Percentiles rank a stretch among this genome's conserved stretches.
Evolutionary conservation across 1,140 invertebrate genomes (phyloP).

Genomic region (Penaeus chinensis): DNA sequence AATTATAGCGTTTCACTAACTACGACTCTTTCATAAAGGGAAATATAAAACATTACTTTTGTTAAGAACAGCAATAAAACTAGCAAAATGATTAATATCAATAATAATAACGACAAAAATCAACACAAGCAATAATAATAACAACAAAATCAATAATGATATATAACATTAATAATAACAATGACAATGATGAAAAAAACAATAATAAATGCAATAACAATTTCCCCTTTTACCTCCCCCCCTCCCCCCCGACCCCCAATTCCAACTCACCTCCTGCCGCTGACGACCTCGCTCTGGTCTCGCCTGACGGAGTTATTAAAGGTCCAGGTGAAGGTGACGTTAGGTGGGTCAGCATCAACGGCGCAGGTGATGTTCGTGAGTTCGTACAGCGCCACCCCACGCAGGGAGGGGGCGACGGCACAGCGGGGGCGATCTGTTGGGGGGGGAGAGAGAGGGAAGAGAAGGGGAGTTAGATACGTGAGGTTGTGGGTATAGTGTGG

Average conservation of each 20-base stretch:
- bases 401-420: slow-evolving; percentile 54
- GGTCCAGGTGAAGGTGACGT: slow-evolving; percentile 89
- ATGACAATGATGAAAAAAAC: no score
- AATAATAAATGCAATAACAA: no score
- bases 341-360: slow-evolving; percentile 88
- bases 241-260: no score
- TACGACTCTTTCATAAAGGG: not conserved
- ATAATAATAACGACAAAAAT: no score
- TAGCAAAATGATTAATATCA: no score
- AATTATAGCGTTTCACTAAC: not conserved
- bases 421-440: slow-evolving; percentile 56
- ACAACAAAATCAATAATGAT: no score
- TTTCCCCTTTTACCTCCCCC: no score
- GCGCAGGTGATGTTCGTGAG: slow-evolving; percentile 84
- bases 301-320: slow-evolving; percentile 88
- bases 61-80: no score
- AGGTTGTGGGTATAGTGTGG: no score
- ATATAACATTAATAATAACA: no score
- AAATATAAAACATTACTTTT: not conserved
- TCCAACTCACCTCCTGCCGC: slow-evolving; percentile 69
- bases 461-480: not conserved
- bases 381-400: slow-evolving; percentile 70
- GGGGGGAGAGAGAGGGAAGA: not conserved
- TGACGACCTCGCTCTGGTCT: slow-evolving; percentile 78
- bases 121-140: no score